These are phyloP conservation scores for Cataglyphis rosenhaueri DNA, from an alignment of 2,888 invertebrate species.

Conservation along the genomic window DNA sequence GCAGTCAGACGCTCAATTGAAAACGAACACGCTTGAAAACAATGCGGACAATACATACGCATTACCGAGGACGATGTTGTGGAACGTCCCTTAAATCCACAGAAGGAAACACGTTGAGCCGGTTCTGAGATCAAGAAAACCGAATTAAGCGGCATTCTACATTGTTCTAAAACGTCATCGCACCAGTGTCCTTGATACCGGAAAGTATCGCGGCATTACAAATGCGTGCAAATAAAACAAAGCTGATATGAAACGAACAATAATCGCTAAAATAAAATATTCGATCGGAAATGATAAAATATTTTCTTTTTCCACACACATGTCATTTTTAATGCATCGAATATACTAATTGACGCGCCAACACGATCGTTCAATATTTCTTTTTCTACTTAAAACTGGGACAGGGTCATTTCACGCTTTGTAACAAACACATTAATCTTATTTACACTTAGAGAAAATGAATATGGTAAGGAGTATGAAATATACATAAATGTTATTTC, in stretches of 20 bases:
- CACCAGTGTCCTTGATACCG: conserved; percentile 60
- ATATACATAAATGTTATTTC: conserved; percentile 2
- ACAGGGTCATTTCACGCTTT: conserved; percentile 25
- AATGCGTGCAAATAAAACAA: neutral
- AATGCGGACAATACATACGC: neutral
- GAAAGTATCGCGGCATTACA: conserved; percentile 33
- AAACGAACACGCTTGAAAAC: conserved; percentile 23
- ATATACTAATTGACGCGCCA: neutral
- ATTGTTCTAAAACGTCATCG: conserved; percentile 73
- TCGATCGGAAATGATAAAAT: neutral
- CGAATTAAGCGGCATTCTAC: conserved; percentile 74
- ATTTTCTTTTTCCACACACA: neutral
- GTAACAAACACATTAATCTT: conserved; percentile 40
- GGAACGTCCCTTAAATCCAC: conserved; percentile 57
- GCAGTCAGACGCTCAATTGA: conserved; percentile 6
- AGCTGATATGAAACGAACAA: neutral
- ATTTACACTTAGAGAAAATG: conserved; percentile 8
- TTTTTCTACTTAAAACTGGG: neutral
- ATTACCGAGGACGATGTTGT: conserved; percentile 19
- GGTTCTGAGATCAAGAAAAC: conserved; percentile 73
- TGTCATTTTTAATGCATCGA: neutral
- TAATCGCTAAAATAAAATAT: neutral
- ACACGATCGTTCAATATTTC: neutral
- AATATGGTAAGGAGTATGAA: neutral
- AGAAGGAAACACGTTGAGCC: conserved; percentile 78